Evolutionary conservation across 2,113 vertebrate genomes (phyloP).

Genomic region (Petroica traversi): DNA sequence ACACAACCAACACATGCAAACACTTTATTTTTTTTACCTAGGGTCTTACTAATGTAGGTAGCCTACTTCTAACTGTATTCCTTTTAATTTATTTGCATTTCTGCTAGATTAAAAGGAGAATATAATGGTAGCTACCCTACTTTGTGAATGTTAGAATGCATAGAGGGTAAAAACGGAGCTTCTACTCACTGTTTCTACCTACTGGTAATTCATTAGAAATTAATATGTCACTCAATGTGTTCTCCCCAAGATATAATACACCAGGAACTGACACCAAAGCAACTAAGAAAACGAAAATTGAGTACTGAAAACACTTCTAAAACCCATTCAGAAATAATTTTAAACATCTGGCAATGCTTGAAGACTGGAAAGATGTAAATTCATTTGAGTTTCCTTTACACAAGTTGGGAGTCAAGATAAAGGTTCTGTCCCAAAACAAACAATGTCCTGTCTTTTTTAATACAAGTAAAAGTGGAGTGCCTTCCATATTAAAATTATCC

Average conservation of each 20-base stretch:
- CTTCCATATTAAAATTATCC: conserved; percentile 3
- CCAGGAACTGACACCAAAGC: not conserved
- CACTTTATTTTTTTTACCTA: not conserved
- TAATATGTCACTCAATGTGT: not conserved
- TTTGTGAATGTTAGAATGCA: not conserved
- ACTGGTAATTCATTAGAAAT: not conserved
- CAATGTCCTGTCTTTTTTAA: not conserved
- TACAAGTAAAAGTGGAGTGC: not conserved
- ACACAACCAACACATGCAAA: not conserved
- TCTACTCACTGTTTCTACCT: not conserved
- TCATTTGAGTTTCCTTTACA: not conserved
- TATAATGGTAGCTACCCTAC: not conserved
- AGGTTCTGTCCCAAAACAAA: conserved; percentile 1
- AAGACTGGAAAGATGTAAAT: not conserved
- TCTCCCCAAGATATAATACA: not conserved
- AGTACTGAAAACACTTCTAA: not conserved
- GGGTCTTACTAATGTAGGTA: not conserved
- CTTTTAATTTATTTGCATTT: not conserved
- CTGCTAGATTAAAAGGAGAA: not conserved
- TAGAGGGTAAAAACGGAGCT: not conserved
- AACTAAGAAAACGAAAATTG: not conserved
- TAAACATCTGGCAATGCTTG: not conserved
- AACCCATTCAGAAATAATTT: conserved; percentile 4
- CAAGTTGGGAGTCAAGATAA: not conserved
- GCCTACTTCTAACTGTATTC: not conserved